Conservation (phyloP, 2,888 invertebrate genomes). For the Dolomedes plantarius region DNA sequence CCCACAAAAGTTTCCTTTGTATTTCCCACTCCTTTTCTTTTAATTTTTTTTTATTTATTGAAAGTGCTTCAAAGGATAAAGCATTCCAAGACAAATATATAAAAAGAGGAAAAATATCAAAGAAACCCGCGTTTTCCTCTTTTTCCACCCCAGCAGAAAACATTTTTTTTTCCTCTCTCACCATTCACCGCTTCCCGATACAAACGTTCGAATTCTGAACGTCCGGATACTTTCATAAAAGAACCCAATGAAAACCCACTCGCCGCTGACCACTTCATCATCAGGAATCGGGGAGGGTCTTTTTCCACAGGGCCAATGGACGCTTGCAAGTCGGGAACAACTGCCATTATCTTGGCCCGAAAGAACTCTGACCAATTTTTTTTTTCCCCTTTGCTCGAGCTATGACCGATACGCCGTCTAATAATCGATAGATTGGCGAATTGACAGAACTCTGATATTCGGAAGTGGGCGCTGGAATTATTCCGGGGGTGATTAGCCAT, state of each 20-base stretch:
- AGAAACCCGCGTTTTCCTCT: not conserved
- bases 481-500: not conserved
- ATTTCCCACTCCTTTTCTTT: not conserved
- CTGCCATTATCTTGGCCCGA: constrained; percentile 49
- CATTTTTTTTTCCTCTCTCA: not conserved
- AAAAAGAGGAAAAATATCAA: not conserved
- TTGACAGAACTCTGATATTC: not conserved
- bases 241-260: constrained; percentile 14
- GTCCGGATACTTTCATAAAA: constrained; percentile 6
- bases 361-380: constrained; percentile 45
- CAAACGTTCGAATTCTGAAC: constrained; percentile 4
- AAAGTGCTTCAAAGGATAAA: not conserved
- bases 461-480: constrained; percentile 20
- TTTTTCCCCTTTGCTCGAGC: not conserved
- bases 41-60: no score
- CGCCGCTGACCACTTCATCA: constrained; percentile 52
- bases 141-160: not conserved
- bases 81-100: not conserved
- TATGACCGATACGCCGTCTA: constrained; percentile 1
- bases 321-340: constrained; percentile 70
- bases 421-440: not conserved
- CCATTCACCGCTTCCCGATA: not conserved
- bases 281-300: constrained; percentile 8
- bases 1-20: not conserved
- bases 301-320: not conserved